Percentiles rank a stretch among this genome's conserved stretches.
These are phyloP conservation scores for Kryptolebias marmoratus DNA, from an alignment of 2,113 vertebrate genomes.

Conservation along the genomic window DNA sequence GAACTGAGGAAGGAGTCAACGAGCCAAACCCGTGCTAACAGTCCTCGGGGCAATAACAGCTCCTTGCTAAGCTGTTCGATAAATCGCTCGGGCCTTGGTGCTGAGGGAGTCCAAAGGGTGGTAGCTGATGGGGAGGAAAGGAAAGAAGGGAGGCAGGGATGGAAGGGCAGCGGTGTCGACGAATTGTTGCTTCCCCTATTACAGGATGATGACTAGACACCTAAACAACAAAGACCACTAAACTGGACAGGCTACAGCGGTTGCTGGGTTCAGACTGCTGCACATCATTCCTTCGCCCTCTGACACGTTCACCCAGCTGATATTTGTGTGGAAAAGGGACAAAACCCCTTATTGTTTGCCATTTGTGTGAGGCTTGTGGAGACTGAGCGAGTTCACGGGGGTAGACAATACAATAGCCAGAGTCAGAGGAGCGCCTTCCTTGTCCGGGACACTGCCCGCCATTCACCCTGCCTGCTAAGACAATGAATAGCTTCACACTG, in stretches of 20 bases:
- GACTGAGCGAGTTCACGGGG: constrained; percentile 40
- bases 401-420: constrained; percentile 66
- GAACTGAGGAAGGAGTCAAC: constrained; percentile 62
- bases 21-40: constrained; percentile 55
- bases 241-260: constrained; percentile 23
- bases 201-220: constrained; percentile 36
- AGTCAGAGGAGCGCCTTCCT: constrained; percentile 69
- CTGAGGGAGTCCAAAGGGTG: constrained; percentile 30
- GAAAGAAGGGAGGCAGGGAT: constrained; percentile 6
- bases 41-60: constrained; percentile 67
- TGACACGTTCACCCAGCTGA: constrained; percentile 37
- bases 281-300: constrained; percentile 49
- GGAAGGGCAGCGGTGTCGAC: background rate
- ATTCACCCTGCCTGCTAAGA: constrained; percentile 43
- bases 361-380: constrained; percentile 53
- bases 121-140: constrained; percentile 7
- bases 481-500: constrained; percentile 52
- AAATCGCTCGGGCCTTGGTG: constrained; percentile 51
- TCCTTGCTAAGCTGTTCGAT: constrained; percentile 67
- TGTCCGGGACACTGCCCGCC: constrained; percentile 47
- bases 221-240: constrained; percentile 8
- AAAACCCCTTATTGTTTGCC: constrained; percentile 79
- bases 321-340: constrained; percentile 25
- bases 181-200: constrained; percentile 48
- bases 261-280: constrained; percentile 46